Conservation (phyloP, 1,140 invertebrate genomes). For the Anagrus nilaparvatae region DNA sequence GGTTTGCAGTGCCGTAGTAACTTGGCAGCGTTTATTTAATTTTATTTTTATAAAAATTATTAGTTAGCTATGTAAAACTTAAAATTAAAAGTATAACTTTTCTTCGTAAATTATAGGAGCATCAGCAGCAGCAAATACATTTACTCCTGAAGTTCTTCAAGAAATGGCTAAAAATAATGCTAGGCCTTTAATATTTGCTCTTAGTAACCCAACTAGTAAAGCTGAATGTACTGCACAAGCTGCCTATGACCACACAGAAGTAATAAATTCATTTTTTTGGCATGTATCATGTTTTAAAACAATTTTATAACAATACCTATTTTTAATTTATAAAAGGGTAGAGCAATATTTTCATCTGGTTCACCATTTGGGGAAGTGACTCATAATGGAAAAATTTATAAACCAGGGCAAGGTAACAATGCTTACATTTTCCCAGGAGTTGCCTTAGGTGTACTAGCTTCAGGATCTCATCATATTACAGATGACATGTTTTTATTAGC, state of each 20-base stretch:
- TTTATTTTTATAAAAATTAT: constrained; percentile 5
- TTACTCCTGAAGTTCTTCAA: constrained; percentile 74
- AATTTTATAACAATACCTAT: neutral
- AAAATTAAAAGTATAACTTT: constrained; percentile 18
- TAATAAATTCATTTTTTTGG: constrained; percentile 30
- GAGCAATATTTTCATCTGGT: constrained; percentile 83
- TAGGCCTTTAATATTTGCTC: constrained; percentile 84
- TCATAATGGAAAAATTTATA: constrained; percentile 66
- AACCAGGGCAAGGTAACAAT: constrained; percentile 92
- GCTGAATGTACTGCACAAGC: constrained; percentile 93
- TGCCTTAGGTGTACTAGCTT: constrained; percentile 79
- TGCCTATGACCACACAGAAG: constrained; percentile 79
- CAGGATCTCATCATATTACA: constrained; percentile 77
- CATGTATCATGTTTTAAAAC: neutral
- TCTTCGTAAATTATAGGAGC: constrained; percentile 57
- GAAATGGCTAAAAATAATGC: constrained; percentile 81
- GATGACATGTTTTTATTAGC: constrained; percentile 87
- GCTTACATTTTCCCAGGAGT: constrained; percentile 95
- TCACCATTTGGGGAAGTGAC: constrained; percentile 81
- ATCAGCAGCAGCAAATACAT: constrained; percentile 78
- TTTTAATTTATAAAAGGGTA: constrained; percentile 60
- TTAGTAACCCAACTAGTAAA: constrained; percentile 93
- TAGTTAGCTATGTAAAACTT: constrained; percentile 14
- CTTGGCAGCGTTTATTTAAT: too few relatives aligned
- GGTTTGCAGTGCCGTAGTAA: too few relatives aligned